A percentile compares a stretch with the other conserved stretches of the same genome.
phyloP scores from a whole-genome alignment of 2,113 vertebrate genomes.

The Gambusia affinis region DNA sequence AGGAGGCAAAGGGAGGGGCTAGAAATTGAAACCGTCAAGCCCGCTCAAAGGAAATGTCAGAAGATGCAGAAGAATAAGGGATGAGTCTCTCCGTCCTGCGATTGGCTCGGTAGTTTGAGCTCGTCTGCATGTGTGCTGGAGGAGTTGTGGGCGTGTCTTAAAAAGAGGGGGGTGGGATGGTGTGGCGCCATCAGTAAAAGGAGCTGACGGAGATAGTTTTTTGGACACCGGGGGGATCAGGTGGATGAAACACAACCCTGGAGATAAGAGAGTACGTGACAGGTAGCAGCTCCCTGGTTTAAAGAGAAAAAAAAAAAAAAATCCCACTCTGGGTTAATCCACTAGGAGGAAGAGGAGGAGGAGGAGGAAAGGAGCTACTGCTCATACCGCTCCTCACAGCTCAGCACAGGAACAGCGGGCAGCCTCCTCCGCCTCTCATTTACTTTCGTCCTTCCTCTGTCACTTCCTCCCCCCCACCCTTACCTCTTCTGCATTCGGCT shows the following conservation, averaged over 20 bases:
- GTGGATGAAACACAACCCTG: constrained; percentile 41
- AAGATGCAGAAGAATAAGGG: constrained; percentile 52
- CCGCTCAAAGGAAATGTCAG: constrained; percentile 58
- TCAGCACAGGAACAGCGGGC: constrained; percentile 63
- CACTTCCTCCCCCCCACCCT: constrained; percentile 41
- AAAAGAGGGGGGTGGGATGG: constrained; percentile 7
- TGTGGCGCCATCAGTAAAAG: constrained; percentile 35
- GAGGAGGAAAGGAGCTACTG: constrained; percentile 27
- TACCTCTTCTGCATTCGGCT: constrained; percentile 57
- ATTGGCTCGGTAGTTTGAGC: constrained; percentile 51
- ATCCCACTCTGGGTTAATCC: constrained; percentile 73
- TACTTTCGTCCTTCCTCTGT: constrained; percentile 58
- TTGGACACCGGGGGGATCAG: not conserved
- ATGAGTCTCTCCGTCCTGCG: constrained; percentile 17
- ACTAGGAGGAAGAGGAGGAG: constrained; percentile 38
- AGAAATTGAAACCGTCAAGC: constrained; percentile 64
- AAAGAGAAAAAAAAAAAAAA: constrained; percentile 19
- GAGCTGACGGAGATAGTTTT: constrained; percentile 24
- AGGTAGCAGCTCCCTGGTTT: constrained; percentile 72
- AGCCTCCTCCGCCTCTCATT: constrained; percentile 49
- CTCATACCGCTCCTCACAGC: constrained; percentile 65
- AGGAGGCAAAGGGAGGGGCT: constrained; percentile 33
- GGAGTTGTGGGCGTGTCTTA: constrained; percentile 42
- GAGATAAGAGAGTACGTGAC: constrained; percentile 65
- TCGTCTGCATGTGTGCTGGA: constrained; percentile 23